Conservation (phyloP, 2,888 invertebrate genomes). For the Coenonympha glycerion region DNA sequence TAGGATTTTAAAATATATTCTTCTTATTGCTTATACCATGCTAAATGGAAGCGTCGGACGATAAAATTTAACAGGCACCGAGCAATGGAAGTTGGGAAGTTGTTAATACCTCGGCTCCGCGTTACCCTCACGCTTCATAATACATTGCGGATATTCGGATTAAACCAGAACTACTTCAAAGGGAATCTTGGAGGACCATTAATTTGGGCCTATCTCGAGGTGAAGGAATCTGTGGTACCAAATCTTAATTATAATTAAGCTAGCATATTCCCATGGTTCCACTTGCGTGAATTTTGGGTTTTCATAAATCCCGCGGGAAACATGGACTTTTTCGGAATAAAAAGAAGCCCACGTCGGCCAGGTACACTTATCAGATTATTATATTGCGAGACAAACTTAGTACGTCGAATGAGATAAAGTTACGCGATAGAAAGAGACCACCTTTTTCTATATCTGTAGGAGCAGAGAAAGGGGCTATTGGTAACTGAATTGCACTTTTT, state of each 20-base stretch:
- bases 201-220: not conserved
- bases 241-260: not conserved
- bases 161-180: not conserved
- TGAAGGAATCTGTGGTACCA: not conserved
- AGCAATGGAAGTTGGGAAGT: constrained; percentile 15
- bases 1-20: not conserved
- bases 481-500: no score
- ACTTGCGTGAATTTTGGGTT: no score
- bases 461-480: no score
- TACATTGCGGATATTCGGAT: not conserved
- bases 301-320: no score
- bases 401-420: no score
- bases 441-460: no score
- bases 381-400: no score
- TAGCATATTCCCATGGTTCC: no score
- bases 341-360: no score
- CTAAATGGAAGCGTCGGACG: not conserved
- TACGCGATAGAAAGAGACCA: no score
- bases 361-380: no score
- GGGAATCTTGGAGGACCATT: not conserved
- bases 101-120: constrained; percentile 11
- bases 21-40: not conserved
- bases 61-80: constrained; percentile 15
- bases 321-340: no score
- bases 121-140: constrained; percentile 5